Evolutionary conservation across 2,797 vertebrate species (phyloP).

Genomic region (Lepilemur ruficaudatus): DNA sequence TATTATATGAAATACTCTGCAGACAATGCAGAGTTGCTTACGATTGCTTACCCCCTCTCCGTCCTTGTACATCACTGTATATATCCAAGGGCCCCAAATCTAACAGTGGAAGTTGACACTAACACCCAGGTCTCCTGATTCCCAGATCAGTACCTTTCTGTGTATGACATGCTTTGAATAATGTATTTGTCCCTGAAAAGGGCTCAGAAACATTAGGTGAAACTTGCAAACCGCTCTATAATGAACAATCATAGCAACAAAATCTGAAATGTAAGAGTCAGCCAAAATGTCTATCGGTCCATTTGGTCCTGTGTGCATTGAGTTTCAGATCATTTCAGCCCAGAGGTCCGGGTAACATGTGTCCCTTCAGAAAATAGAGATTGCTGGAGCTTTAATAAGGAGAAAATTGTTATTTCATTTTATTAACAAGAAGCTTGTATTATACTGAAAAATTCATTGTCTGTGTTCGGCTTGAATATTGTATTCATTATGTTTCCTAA

Average conservation of each 20-base stretch:
- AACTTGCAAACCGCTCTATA: constrained; percentile 13
- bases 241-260: not conserved
- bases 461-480: constrained; percentile 74
- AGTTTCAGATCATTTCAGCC: constrained; percentile 60
- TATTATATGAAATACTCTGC: not conserved
- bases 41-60: not conserved
- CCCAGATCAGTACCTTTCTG: not conserved
- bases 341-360: constrained; percentile 56
- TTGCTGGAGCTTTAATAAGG: constrained; percentile 74
- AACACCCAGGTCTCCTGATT: not conserved
- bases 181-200: constrained; percentile 38
- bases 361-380: constrained; percentile 74
- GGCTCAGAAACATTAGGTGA: not conserved
- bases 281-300: constrained; percentile 7
- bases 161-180: not conserved
- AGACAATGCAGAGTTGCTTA: not conserved
- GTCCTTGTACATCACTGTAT: not conserved
- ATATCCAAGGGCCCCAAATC: not conserved
- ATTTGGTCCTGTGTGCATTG: constrained; percentile 22
- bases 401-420: constrained; percentile 75
- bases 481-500: constrained; percentile 74
- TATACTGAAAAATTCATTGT: constrained; percentile 60
- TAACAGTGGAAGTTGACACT: not conserved
- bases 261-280: not conserved
- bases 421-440: constrained; percentile 76